A percentile compares a stretch with the other conserved stretches of the same genome.
Conservation (phyloP, 2,113 vertebrate genomes). For the Nibea coibor region DNA sequence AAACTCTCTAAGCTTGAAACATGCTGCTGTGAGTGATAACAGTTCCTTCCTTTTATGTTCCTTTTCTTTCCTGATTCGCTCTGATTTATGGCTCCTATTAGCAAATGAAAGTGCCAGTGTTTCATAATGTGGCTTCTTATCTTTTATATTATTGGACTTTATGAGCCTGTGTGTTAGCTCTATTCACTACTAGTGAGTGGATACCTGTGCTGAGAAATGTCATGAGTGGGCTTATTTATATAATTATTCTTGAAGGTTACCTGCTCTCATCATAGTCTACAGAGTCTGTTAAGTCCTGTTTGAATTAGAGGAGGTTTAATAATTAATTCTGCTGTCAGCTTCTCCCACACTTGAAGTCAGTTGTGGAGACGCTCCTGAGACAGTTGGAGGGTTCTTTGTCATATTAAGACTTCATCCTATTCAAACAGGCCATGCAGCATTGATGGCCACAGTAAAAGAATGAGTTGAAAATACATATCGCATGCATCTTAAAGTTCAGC, state of each 20-base stretch:
- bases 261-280: constrained; percentile 26
- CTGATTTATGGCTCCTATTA: constrained; percentile 34
- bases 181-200: not conserved
- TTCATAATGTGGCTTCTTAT: constrained; percentile 25
- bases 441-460: not conserved
- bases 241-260: constrained; percentile 46
- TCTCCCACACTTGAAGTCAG: not conserved
- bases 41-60: not conserved
- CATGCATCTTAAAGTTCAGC: not conserved
- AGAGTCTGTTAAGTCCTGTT: constrained; percentile 23
- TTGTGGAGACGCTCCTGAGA: not conserved
- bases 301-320: constrained; percentile 32
- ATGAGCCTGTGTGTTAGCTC: constrained; percentile 6
- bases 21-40: not conserved
- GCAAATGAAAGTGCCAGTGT: not conserved
- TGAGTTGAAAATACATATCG: not conserved
- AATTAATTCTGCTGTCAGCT: constrained; percentile 27
- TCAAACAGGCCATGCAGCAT: not conserved
- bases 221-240: constrained; percentile 33
- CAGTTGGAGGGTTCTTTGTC: not conserved
- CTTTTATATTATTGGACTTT: constrained; percentile 3
- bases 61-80: not conserved
- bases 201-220: constrained; percentile 18
- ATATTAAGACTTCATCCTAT: not conserved
- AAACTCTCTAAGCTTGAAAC: not conserved